phyloP scores from a whole-genome alignment of 2,113 vertebrate species.

The Sylvietta virens region DNA sequence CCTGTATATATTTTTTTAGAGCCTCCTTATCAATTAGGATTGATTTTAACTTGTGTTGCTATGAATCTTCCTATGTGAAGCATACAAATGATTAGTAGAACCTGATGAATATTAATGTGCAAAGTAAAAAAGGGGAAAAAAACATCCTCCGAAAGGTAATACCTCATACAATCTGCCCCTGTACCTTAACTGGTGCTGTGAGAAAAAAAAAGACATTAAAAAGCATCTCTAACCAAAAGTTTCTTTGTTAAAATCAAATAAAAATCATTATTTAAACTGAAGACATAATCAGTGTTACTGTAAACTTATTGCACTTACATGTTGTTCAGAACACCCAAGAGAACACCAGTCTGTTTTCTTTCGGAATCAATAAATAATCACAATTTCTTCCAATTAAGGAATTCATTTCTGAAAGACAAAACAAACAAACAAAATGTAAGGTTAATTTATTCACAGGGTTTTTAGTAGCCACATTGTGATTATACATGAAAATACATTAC shows the following conservation, averaged over 20 bases:
- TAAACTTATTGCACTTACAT: slow-evolving; percentile 45
- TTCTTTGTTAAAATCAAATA: background rate
- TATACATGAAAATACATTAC: background rate
- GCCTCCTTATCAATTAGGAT: background rate
- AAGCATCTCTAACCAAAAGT: background rate
- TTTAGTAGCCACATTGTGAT: fast-evolving
- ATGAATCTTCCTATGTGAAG: background rate
- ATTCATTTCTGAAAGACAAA: slow-evolving; percentile 67
- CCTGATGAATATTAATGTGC: background rate
- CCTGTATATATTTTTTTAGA: background rate
- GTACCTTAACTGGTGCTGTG: background rate
- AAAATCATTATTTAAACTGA: background rate
- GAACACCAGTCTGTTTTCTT: background rate
- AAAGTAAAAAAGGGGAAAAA: background rate
- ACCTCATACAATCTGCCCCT: background rate
- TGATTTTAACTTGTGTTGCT: background rate
- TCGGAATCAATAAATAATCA: background rate
- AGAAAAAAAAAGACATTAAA: background rate
- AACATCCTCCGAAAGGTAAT: background rate
- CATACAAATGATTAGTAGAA: background rate
- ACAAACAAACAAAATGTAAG: background rate
- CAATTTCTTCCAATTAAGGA: background rate
- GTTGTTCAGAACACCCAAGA: slow-evolving; percentile 10
- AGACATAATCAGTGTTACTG: background rate
- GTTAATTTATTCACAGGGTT: background rate